Evolutionary conservation across 1,140 invertebrate genomes (phyloP).

Genomic region (Octopus sinensis): DNA sequence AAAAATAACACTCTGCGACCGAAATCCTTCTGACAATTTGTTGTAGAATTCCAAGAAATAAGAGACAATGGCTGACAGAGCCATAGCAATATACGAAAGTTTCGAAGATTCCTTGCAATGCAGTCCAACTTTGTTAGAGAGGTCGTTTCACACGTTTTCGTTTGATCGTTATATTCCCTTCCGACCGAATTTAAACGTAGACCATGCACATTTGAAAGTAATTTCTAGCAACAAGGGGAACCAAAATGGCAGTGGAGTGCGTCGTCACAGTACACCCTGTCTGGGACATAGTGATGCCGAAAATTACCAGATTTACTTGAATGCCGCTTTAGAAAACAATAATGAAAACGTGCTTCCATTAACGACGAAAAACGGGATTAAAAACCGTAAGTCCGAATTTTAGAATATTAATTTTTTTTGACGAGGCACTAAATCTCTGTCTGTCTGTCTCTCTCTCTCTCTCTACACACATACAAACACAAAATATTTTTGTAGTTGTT

Average conservation of each 20-base stretch:
- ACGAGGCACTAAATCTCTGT: too few species aligned
- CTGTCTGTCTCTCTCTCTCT: too few species aligned
- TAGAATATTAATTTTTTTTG: too few species aligned
- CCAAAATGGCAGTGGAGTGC: not conserved
- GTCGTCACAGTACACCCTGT: not conserved
- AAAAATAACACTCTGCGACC: too few species aligned
- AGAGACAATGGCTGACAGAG: too few species aligned
- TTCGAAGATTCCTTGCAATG: too few species aligned
- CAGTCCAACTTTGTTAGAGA: not conserved
- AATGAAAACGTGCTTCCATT: not conserved
- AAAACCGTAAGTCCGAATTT: too few species aligned
- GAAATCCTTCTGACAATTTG: too few species aligned
- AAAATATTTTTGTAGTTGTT: too few species aligned
- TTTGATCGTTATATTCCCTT: conserved; percentile 6
- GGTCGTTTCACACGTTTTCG: not conserved
- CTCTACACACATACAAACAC: too few species aligned
- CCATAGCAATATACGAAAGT: too few species aligned
- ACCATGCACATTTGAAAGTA: conserved; percentile 1
- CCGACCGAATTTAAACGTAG: not conserved
- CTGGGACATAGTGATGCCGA: not conserved
- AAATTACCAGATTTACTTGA: not conserved
- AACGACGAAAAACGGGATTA: not conserved
- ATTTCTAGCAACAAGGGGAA: not conserved
- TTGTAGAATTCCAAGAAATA: too few species aligned
- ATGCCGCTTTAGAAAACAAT: not conserved